phyloP scores from a whole-genome alignment of 2,113 vertebrate genomes.

The Daboia siamensis region DNA sequence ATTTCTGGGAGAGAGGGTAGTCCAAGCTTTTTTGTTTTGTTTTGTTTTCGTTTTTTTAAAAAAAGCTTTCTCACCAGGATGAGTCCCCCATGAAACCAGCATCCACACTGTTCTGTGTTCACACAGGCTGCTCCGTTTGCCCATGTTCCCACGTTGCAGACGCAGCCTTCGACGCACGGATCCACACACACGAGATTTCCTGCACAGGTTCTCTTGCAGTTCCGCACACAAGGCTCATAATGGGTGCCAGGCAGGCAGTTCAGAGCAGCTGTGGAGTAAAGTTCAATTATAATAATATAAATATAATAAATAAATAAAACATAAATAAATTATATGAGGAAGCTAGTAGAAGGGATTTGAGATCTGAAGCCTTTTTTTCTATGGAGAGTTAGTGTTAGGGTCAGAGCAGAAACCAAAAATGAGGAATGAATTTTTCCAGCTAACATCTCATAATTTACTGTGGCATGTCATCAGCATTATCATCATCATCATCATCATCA shows the following conservation, averaged over 20 bases:
- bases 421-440: background rate
- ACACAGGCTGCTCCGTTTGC: conserved; percentile 44
- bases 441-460: background rate
- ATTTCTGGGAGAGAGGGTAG: background rate
- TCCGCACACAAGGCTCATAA: conserved; percentile 46
- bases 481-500: background rate
- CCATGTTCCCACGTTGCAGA: conserved; percentile 40
- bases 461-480: background rate
- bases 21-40: background rate
- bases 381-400: background rate
- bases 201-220: conserved; percentile 47
- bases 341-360: background rate
- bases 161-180: conserved; percentile 51
- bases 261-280: background rate
- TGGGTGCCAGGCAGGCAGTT: conserved; percentile 50
- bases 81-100: conserved; percentile 15
- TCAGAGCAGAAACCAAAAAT: background rate
- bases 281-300: too few relatives aligned
- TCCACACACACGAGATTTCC: conserved; percentile 16
- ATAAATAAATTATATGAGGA: background rate
- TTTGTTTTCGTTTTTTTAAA: background rate
- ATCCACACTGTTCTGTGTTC: conserved; percentile 46
- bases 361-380: background rate
- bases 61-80: background rate
- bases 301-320: too few relatives aligned